These are phyloP conservation scores for Drosophila truncata DNA, from an alignment of 1,140 invertebrate genomes.

Conservation along the genomic window DNA sequence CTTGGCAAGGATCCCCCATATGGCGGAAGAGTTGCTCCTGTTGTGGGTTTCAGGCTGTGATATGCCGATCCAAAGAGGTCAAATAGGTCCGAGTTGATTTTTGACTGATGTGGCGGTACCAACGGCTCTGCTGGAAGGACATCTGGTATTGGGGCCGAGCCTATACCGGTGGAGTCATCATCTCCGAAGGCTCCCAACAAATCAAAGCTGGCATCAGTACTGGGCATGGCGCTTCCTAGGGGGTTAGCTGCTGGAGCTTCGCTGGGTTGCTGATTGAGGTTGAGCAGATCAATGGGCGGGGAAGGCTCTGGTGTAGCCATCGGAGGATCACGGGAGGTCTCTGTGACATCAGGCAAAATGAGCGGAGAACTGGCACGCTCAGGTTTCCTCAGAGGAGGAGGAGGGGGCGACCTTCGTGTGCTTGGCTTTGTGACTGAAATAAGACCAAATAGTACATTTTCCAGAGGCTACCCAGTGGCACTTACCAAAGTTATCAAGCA, in stretches of 20 bases:
- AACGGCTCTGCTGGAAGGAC: constrained; percentile 49
- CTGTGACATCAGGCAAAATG: constrained; percentile 78
- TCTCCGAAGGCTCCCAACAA: constrained; percentile 87
- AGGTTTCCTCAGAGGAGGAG: constrained; percentile 21
- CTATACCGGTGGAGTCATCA: constrained; percentile 77
- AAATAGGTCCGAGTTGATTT: constrained; percentile 72
- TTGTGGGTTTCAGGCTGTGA: constrained; percentile 50
- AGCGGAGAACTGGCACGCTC: constrained; percentile 61
- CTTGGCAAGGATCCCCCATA: constrained; percentile 61
- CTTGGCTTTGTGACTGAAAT: constrained; percentile 79
- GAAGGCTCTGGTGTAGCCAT: constrained; percentile 68
- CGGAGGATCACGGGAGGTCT: constrained; percentile 66
- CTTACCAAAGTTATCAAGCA: constrained; percentile 91
- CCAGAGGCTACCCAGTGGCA: neutral
- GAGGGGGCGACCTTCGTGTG: constrained; percentile 27
- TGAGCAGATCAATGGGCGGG: constrained; percentile 86
- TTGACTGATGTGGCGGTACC: constrained; percentile 57
- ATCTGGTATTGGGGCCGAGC: constrained; percentile 77
- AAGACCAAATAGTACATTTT: neutral
- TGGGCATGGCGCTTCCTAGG: constrained; percentile 82
- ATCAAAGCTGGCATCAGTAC: constrained; percentile 87
- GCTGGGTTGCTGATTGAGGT: constrained; percentile 85
- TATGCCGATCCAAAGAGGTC: constrained; percentile 78
- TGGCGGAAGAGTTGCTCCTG: constrained; percentile 38
- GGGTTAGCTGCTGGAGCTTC: constrained; percentile 47